Evolutionary conservation across 2,113 vertebrate species (phyloP).

Genomic region (Phrynosoma platyrhinos): DNA sequence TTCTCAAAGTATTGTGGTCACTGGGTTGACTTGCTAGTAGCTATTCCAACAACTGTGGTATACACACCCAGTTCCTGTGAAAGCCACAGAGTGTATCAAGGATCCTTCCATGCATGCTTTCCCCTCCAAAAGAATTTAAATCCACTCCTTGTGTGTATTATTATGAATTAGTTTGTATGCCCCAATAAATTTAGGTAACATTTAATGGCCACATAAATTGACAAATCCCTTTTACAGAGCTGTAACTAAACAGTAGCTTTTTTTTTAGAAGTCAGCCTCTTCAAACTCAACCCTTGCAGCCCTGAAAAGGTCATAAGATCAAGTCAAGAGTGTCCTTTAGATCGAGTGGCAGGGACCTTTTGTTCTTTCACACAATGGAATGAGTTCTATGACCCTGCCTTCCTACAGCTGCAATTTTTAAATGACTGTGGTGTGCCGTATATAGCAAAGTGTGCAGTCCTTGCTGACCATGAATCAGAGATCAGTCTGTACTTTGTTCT

Average conservation of each 20-base stretch:
- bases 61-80: not conserved
- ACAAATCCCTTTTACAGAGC: not conserved
- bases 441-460: constrained; percentile 22
- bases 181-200: not conserved
- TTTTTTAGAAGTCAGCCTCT: not conserved
- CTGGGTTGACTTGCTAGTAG: too few relatives aligned
- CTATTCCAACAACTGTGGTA: not conserved
- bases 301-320: not conserved
- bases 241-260: not conserved
- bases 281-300: not conserved
- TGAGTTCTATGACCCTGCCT: not conserved
- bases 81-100: not conserved
- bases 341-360: constrained; percentile 26
- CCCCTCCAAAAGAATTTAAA: not conserved
- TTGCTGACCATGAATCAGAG: constrained; percentile 16
- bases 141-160: not conserved
- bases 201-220: not conserved
- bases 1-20: too few relatives aligned
- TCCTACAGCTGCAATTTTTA: not conserved
- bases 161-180: not conserved
- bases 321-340: not conserved
- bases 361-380: not conserved
- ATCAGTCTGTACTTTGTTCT: constrained; percentile 33
- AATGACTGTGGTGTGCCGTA: constrained; percentile 6
- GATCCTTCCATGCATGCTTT: not conserved